Percentiles rank a stretch among this genome's conserved stretches.
Conservation (phyloP, 2,888 invertebrate genomes). For the Cactoblastis cactorum region DNA sequence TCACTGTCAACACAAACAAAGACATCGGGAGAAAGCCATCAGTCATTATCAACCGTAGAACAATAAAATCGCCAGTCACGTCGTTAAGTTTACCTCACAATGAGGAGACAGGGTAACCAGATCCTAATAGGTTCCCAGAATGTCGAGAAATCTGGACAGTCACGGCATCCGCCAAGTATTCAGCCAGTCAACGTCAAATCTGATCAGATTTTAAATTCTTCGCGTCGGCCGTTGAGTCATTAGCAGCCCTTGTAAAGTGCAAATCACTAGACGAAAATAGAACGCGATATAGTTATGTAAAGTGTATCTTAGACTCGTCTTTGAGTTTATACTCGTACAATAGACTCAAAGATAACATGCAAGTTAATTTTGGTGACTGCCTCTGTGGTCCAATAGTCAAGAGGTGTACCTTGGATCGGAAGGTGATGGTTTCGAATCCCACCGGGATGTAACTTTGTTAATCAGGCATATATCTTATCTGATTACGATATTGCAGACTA, state of each 20-base stretch:
- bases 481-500: too few relatives aligned
- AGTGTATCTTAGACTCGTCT: too few relatives aligned
- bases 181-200: conserved; percentile 34
- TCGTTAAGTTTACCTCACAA: conserved; percentile 66
- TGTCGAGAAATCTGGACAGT: conserved; percentile 50
- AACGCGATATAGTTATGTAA: too few relatives aligned
- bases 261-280: too few relatives aligned
- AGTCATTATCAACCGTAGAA: conserved; percentile 72
- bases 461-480: too few relatives aligned
- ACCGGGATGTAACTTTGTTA: too few relatives aligned
- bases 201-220: conserved; percentile 11
- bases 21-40: conserved; percentile 69
- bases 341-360: too few relatives aligned
- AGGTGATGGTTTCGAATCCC: too few relatives aligned
- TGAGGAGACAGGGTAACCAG: conserved; percentile 36
- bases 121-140: conserved; percentile 44
- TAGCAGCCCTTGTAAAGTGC: conserved; percentile 4
- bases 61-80: conserved; percentile 69
- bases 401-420: too few relatives aligned
- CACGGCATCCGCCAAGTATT: conserved; percentile 40
- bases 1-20: conserved; percentile 69
- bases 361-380: too few relatives aligned
- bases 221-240: neutral
- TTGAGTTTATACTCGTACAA: too few relatives aligned
- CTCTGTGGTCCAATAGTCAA: too few relatives aligned